Percentiles rank a stretch among this genome's conserved stretches.
Evolutionary conservation across 1,140 invertebrate genomes (phyloP).

Genomic region (Macrostomum lignano): DNA sequence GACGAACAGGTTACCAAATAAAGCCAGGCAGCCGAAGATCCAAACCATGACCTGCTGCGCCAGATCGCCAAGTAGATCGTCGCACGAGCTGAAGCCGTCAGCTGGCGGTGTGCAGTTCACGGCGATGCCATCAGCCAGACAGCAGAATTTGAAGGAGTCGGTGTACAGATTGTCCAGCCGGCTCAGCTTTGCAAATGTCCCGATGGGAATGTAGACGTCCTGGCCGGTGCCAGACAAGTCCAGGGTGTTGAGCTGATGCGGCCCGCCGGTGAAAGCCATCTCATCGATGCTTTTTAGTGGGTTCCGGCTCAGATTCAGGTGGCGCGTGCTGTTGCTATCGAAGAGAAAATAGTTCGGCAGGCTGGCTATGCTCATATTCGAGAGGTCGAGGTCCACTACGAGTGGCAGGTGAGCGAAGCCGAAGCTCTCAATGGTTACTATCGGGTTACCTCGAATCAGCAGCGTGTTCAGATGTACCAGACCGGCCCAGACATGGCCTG

Average conservation of each 20-base stretch:
- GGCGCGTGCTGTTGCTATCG: constrained; percentile 1
- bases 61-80: constrained; percentile 10
- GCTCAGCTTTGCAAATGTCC: too few species aligned
- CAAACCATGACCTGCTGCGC: constrained; percentile 11
- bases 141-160: constrained; percentile 11
- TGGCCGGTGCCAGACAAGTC: background rate
- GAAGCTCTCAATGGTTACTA: too few species aligned
- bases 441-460: too few species aligned
- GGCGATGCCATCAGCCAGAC: constrained; percentile 9
- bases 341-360: too few species aligned
- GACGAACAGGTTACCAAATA: constrained; percentile 10
- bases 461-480: too few species aligned
- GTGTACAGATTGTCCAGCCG: background rate
- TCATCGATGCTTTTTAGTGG: background rate
- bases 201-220: background rate
- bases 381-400: too few species aligned
- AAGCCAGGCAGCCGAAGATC: constrained; percentile 9
- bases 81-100: constrained; percentile 12
- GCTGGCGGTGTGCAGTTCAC: constrained; percentile 10
- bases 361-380: too few species aligned
- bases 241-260: background rate
- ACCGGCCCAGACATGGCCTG: too few species aligned
- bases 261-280: background rate
- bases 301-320: constrained; percentile 6
- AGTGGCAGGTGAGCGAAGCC: too few species aligned